These are phyloP conservation scores for Drosophila kurseongensis DNA, from an alignment of 1,140 invertebrate genomes.

Conservation along the genomic window DNA sequence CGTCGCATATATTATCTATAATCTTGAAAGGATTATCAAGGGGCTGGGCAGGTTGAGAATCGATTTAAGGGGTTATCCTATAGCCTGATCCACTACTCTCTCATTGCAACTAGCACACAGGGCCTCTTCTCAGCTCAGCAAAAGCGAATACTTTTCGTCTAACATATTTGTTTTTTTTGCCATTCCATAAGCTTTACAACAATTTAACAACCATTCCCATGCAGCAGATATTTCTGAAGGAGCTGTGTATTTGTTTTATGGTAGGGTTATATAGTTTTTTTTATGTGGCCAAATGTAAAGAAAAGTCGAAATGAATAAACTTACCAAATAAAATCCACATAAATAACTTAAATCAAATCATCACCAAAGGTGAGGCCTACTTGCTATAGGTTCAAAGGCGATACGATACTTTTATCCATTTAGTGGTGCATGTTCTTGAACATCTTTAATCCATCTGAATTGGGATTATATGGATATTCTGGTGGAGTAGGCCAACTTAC, in stretches of 20 bases:
- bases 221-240: constrained; percentile 35
- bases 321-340: constrained; percentile 39
- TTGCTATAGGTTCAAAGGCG: constrained; percentile 13
- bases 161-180: constrained; percentile 15
- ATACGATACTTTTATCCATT: constrained; percentile 6
- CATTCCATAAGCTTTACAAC: constrained; percentile 66
- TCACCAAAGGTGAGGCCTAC: constrained; percentile 7
- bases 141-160: constrained; percentile 20
- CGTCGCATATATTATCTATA: constrained; percentile 8
- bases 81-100: constrained; percentile 33
- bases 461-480: neutral
- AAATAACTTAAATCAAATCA: constrained; percentile 36
- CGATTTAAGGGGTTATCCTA: constrained; percentile 1
- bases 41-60: neutral
- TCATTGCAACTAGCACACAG: constrained; percentile 38
- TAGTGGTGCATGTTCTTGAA: neutral
- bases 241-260: constrained; percentile 11
- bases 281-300: constrained; percentile 6
- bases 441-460: constrained; percentile 3
- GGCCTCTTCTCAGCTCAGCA: constrained; percentile 24
- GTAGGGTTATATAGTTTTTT: neutral
- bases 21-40: constrained; percentile 4
- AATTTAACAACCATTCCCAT: constrained; percentile 69
- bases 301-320: constrained; percentile 19
- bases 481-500: constrained; percentile 4